Evolutionary conservation across 2,113 vertebrate genomes (phyloP), one percentile per base, ranked within the genome.

Genomic region (Oncorhynchus clarkii): DNA sequence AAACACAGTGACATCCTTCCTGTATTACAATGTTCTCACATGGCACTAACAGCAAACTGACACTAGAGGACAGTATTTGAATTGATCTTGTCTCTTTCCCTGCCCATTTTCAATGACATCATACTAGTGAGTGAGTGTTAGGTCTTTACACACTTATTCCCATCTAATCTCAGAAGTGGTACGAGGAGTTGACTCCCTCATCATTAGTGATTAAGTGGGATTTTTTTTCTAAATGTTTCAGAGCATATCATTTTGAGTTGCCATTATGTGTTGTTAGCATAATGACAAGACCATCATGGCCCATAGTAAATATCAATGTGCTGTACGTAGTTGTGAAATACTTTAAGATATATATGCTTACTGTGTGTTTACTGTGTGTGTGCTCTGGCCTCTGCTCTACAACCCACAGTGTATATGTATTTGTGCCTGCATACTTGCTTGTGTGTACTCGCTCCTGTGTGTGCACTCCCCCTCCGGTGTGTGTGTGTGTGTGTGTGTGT

Each of bases 41-140:
- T 16, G 7, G 1, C 57, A 80, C 7, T 73, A 29, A 73, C 71
- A 54, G 7, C 2, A 60, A 77, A 13, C 7, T 27, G 31, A 83
- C 88, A 85, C 88, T 85, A 91, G 91, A 83, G 83, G 87, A 64
- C 89, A 91, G 84, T 74, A 82, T 84, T 82, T 54, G 54, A n/a
- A 20, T 70, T 27, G 39, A 49, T 72, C 13, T 60, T 2, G 67
- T 45, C 39, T 62, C 31, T 51, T 7, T 18, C 16, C 34, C 70
- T 48, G 22, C 22, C 6, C n/a, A 14, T 48, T 11, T 13, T 9
- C 67, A 69, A 9, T 39, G 0, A 45, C 31, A 27, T 39, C 45
- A 70, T 70, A 5, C 20, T 48, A 27, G 13, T 66, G 64, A 14
- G 39, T 39, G 22, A 14, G 60, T 22, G 7, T n/a, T 64, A 22